These are phyloP conservation scores for Vulpes lagopus DNA, from an alignment of 2,113 vertebrate genomes.

Conservation along the genomic window DNA sequence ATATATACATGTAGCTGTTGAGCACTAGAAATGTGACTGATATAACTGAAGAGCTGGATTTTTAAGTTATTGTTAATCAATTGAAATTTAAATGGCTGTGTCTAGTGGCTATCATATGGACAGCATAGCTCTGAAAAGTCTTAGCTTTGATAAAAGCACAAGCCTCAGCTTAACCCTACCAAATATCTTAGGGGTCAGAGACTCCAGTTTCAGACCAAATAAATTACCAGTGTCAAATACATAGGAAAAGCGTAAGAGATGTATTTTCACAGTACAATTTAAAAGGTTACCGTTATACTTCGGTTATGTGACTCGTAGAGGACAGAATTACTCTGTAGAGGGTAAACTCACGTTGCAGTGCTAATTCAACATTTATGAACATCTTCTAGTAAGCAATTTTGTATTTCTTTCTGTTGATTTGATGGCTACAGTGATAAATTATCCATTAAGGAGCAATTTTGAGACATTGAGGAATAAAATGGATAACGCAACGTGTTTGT, in stretches of 20 bases:
- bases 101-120: neutral
- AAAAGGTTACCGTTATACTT: neutral
- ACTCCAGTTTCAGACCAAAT: neutral
- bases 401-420: constrained; percentile 40
- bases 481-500: neutral
- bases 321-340: neutral
- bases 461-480: constrained; percentile 29
- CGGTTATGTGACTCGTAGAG: neutral
- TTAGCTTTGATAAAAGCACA: constrained; percentile 29
- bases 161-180: constrained; percentile 7
- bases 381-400: constrained; percentile 36
- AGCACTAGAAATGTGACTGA: neutral
- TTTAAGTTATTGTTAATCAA: neutral
- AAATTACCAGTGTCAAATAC: neutral
- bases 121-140: constrained; percentile 8
- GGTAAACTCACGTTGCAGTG: neutral
- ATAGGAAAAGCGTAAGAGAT: neutral
- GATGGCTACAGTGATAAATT: constrained; percentile 30
- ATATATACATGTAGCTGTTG: neutral
- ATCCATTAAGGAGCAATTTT: neutral
- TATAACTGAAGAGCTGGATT: neutral
- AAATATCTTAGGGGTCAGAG: constrained; percentile 6
- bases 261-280: neutral
- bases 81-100: constrained; percentile 31
- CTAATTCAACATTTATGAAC: constrained; percentile 26